A percentile compares a stretch with the other conserved stretches of the same genome.
Conservation (phyloP, 2,888 invertebrate genomes). For the Scotopteryx bipunctaria region DNA sequence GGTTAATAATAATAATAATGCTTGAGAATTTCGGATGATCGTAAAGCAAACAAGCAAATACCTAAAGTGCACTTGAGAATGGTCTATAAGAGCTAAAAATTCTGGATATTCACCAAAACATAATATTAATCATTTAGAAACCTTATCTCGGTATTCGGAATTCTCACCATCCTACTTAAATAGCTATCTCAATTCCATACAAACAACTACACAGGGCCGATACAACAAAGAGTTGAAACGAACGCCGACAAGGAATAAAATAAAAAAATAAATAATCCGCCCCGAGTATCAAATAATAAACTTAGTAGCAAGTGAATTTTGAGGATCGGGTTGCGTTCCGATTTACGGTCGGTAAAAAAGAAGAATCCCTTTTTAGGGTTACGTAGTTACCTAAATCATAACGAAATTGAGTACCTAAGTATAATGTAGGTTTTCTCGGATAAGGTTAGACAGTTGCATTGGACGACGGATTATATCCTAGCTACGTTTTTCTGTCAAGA, state of each 20-base stretch:
- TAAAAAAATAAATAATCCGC: slow-evolving; percentile 67
- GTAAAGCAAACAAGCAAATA: too few species aligned
- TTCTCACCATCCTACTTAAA: slow-evolving; percentile 38
- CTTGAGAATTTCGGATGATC: too few species aligned
- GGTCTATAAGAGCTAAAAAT: too few species aligned
- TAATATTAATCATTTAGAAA: too few species aligned
- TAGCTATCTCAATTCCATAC: slow-evolving; percentile 50
- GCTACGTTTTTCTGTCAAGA: too few species aligned
- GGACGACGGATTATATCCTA: too few species aligned
- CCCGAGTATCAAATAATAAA: slow-evolving; percentile 82
- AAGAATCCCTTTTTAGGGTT: slow-evolving; percentile 55
- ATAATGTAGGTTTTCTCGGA: too few species aligned
- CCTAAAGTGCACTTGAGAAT: too few species aligned
- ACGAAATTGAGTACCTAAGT: too few species aligned
- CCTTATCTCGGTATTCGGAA: neutral
- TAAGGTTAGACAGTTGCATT: too few species aligned
- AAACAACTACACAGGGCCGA: slow-evolving; percentile 60
- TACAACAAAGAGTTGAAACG: slow-evolving; percentile 67
- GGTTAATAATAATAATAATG: neutral
- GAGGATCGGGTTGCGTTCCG: slow-evolving; percentile 73
- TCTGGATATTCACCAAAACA: too few species aligned
- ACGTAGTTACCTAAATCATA: slow-evolving; percentile 28
- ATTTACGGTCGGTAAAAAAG: slow-evolving; percentile 56
- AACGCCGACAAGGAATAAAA: slow-evolving; percentile 49
- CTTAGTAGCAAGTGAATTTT: slow-evolving; percentile 82